phyloP scores from a whole-genome alignment of 2,113 vertebrate species.

The Okapia johnstoni region DNA sequence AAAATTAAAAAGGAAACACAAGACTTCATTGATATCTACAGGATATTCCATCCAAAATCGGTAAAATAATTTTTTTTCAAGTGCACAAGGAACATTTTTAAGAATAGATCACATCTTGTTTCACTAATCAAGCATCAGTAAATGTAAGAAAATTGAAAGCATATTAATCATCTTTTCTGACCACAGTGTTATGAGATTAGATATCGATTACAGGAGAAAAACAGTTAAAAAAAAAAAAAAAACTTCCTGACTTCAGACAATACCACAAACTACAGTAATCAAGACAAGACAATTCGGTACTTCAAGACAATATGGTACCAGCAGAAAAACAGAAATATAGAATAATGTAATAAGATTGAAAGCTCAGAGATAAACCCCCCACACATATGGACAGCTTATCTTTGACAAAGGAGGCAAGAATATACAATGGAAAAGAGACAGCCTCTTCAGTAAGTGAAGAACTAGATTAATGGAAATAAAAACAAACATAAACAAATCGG shows the following conservation, averaged over 20 bases:
- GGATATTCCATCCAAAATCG: neutral
- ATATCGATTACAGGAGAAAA: neutral
- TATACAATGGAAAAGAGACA: neutral
- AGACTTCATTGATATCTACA: neutral
- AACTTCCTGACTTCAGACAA: neutral
- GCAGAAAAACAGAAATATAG: neutral
- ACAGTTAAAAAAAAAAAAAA: neutral
- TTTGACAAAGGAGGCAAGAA: neutral
- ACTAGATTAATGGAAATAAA: neutral
- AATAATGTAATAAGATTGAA: neutral
- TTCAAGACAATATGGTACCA: neutral
- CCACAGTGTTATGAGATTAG: neutral
- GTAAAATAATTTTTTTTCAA: neutral
- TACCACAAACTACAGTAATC: neutral
- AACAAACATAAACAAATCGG: neutral
- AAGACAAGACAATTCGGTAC: neutral
- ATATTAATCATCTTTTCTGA: neutral
- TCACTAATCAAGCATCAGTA: neutral
- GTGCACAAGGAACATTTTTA: neutral
- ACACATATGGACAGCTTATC: neutral
- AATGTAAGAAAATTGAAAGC: neutral
- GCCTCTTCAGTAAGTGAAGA: neutral
- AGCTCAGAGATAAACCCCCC: neutral
- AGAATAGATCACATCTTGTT: neutral
- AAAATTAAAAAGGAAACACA: neutral